Conservation (phyloP, 1,140 invertebrate genomes). For the Forficula auricularia region DNA sequence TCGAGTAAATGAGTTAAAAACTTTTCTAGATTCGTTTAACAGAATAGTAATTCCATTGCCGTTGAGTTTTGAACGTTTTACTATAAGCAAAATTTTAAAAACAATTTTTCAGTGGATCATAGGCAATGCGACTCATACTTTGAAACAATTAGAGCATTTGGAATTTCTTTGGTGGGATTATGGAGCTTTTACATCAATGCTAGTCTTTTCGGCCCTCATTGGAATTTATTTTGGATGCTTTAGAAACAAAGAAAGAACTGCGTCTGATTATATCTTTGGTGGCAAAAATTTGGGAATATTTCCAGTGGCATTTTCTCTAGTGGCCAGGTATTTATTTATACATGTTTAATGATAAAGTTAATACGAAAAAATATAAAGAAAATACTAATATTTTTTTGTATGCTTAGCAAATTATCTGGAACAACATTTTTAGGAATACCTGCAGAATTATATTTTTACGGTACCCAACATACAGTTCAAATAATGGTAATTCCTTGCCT, state of each 20-base stretch:
- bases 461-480: constrained; percentile 49
- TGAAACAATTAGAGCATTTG: too few species aligned
- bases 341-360: too few species aligned
- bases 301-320: constrained; percentile 36
- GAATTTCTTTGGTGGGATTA: constrained; percentile 26
- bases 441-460: constrained; percentile 68
- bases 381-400: not conserved
- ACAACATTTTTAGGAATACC: constrained; percentile 58
- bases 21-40: too few species aligned
- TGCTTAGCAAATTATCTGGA: constrained; percentile 25
- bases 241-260: constrained; percentile 32
- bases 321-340: constrained; percentile 28
- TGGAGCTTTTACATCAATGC: constrained; percentile 32
- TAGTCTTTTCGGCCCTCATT: constrained; percentile 34
- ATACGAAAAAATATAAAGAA: too few species aligned
- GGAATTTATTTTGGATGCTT: constrained; percentile 42
- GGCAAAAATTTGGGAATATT: constrained; percentile 36
- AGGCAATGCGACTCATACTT: too few species aligned
- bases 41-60: too few species aligned
- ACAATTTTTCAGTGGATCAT: too few species aligned
- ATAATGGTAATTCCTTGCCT: constrained; percentile 40
- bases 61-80: too few species aligned
- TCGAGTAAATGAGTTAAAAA: too few species aligned
- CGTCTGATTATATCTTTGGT: constrained; percentile 41
- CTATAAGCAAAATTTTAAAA: too few species aligned